Percentiles rank a stretch among this genome's conserved stretches.
These are phyloP conservation scores for Eudyptes chrysolophus DNA, from an alignment of 2,113 vertebrate genomes.

Conservation along the genomic window DNA sequence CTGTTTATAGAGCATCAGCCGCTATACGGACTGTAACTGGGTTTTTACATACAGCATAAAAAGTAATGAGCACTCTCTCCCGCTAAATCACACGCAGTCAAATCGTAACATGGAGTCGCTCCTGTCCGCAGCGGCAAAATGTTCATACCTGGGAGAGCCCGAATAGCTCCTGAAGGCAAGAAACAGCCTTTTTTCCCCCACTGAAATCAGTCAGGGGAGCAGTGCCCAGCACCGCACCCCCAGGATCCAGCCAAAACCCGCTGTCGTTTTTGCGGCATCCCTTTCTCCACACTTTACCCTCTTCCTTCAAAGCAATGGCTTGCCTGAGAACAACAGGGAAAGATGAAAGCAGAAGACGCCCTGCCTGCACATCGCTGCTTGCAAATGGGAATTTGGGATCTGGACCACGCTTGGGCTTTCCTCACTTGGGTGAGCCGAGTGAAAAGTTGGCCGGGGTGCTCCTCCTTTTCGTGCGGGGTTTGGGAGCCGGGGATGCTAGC, in stretches of 20 bases:
- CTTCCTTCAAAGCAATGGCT: not conserved
- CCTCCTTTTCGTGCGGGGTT: not conserved
- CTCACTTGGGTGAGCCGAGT: not conserved
- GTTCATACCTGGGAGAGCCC: not conserved
- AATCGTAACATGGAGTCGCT: not conserved
- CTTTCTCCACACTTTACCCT: not conserved
- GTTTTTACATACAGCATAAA: not conserved
- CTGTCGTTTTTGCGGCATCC: not conserved
- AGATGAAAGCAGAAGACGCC: not conserved
- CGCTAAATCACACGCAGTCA: not conserved
- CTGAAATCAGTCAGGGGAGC: not conserved
- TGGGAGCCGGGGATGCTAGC: not conserved
- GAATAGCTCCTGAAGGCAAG: not conserved
- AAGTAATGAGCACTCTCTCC: not conserved
- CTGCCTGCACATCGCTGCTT: not conserved
- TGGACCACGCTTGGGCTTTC: not conserved
- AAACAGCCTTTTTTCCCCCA: not conserved
- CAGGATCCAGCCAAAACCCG: rapidly evolving
- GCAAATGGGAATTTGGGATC: not conserved
- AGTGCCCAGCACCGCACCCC: not conserved
- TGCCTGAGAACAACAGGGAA: not conserved
- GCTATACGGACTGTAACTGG: not conserved
- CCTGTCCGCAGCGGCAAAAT: rapidly evolving
- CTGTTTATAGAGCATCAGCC: not conserved
- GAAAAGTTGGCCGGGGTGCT: not conserved